Base-by-base conservation (phyloP, 2,113 vertebrate genomes). In the Datnioides undecimradiatus region DNA sequence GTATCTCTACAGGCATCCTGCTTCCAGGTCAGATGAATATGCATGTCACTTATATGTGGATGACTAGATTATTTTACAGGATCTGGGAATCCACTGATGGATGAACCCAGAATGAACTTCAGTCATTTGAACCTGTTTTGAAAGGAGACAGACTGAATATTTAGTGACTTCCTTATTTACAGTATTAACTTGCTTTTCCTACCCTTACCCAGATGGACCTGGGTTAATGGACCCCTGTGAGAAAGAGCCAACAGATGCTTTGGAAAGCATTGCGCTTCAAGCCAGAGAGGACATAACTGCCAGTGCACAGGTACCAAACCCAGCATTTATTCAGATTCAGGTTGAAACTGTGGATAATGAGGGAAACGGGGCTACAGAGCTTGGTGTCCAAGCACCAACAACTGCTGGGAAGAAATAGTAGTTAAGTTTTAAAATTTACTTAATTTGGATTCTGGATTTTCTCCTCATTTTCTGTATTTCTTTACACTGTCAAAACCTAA, bases 201-300 rank as follows among this genome's bases (percentile, higher is more conserved):
- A 38, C 63, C 38, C 25, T 64, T 17, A 11, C 46, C 23, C 90
- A 97, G 96, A 94, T 40, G 96, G 96, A 43, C 94, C 95, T 0
- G 95, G 95, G 25, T 89, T 97, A 70, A 92, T 93, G 69, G 96
- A 96, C 80, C 95, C 95, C 29, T 97, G 95, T 74, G 95, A 96
- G 92, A 95, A 95, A 80, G 93, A 94, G 27, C 92, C 87, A 14
- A 91, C 86, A 8, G 94, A 96, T 5, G 93, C 85, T 57, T 78
- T 96, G 14, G 86, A 91, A 40, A 80, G 62, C 69, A 85, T 95
- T 94, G 93, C 70, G 21, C 80, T 52, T 36, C 95, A 96, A 87
- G 90, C 94, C 45, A 84, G 94, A 71, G 96, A 96, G 45, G 94
- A 95, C n/a, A 68, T 96, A 65, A 96, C 96, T 0, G 94, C 93